Conservation (phyloP, 2,888 invertebrate genomes). For the Pseudeuparius sepicola region DNA sequence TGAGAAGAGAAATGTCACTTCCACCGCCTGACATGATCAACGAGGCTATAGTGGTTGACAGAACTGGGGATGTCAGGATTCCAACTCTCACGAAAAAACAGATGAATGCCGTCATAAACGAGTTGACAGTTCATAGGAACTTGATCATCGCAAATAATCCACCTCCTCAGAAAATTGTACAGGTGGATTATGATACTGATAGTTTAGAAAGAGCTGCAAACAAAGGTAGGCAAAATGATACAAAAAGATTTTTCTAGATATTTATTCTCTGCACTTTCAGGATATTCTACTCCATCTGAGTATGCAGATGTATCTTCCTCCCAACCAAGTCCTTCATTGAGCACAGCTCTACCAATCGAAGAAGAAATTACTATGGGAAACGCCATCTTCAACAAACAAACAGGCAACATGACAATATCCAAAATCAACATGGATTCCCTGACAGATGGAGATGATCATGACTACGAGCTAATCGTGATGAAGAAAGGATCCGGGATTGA, state of each 20-base stretch:
- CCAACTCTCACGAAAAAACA: constrained; percentile 47
- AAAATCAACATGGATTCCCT: constrained; percentile 31
- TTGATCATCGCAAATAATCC: constrained; percentile 21
- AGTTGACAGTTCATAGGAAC: constrained; percentile 34
- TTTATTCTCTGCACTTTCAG: too few species aligned
- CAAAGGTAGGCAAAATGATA: constrained; percentile 25
- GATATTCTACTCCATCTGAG: constrained; percentile 49
- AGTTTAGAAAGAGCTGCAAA: constrained; percentile 55
- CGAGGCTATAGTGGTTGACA: constrained; percentile 52
- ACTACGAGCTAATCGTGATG: constrained; percentile 40
- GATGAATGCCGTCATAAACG: constrained; percentile 53
- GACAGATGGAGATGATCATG: constrained; percentile 34
- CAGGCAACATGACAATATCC: constrained; percentile 46
- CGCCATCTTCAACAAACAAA: constrained; percentile 56
- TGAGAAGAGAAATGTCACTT: constrained; percentile 18
- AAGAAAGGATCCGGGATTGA: constrained; percentile 27
- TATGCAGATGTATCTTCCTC: constrained; percentile 55
- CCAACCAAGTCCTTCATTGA: constrained; percentile 64
- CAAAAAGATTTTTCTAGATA: constrained; percentile 31
- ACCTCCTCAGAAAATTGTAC: constrained; percentile 8
- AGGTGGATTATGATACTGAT: constrained; percentile 58
- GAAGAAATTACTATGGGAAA: constrained; percentile 74
- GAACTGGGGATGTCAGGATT: constrained; percentile 33
- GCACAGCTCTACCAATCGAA: constrained; percentile 64
- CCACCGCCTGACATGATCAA: constrained; percentile 54